These are phyloP conservation scores for Dasysyrphus albostriatus DNA, from an alignment of 2,888 invertebrate species.

Conservation along the genomic window DNA sequence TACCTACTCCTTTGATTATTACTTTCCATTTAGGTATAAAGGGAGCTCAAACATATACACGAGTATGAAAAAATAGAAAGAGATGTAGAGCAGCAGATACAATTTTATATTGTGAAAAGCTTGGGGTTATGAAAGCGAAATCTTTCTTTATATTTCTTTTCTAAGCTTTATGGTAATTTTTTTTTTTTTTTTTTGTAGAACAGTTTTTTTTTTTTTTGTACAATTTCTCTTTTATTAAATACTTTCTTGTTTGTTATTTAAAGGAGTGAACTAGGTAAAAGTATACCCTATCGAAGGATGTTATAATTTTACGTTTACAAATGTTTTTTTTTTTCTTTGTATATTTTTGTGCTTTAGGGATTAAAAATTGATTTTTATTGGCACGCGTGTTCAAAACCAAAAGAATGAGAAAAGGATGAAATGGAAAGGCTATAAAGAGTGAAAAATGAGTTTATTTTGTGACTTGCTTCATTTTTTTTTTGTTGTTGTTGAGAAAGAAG, in stretches of 20 bases:
- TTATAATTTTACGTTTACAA: conserved; percentile 53
- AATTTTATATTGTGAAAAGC: conserved; percentile 48
- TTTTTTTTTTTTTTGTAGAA: conserved; percentile 44
- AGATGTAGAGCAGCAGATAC: conserved; percentile 72
- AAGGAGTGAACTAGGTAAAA: background rate
- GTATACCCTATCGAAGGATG: conserved; percentile 16
- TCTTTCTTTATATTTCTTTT: conserved; percentile 1
- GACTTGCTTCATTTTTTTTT: conserved; percentile 9
- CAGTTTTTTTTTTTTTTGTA: conserved; percentile 18
- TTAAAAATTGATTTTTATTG: conserved; percentile 75
- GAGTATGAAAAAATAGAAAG: conserved; percentile 22
- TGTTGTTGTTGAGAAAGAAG: background rate
- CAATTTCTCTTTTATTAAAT: background rate
- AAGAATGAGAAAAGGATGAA: background rate
- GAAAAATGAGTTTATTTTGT: conserved; percentile 45
- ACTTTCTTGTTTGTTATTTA: conserved; percentile 16
- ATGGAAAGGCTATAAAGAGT: conserved; percentile 36
- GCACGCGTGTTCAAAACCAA: conserved; percentile 36
- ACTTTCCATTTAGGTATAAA: conserved; percentile 64
- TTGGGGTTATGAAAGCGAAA: conserved; percentile 54
- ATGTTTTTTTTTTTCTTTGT: conserved; percentile 32
- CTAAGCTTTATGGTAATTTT: conserved; percentile 68
- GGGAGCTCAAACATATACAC: conserved; percentile 1
- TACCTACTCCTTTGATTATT: conserved; percentile 64
- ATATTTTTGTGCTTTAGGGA: conserved; percentile 2